phyloP scores from a whole-genome alignment of 1,140 invertebrate species.

The Ladona fulva region DNA sequence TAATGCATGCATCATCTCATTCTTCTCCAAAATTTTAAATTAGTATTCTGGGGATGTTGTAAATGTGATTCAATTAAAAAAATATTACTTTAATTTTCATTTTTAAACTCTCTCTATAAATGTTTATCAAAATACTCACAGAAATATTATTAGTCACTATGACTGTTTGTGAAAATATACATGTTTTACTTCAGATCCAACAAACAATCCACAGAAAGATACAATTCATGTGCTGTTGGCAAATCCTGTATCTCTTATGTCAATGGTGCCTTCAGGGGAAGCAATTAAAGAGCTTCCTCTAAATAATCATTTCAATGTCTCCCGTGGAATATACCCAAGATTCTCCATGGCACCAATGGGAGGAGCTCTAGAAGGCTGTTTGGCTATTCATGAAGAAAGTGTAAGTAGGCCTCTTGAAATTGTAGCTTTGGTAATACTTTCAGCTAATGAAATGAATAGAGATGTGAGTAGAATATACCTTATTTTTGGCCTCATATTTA shows the following conservation, averaged over 20 bases:
- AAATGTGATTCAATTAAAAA: no score
- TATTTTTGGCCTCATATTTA: no score
- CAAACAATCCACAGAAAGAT: conserved; percentile 30
- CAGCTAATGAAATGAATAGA: conserved; percentile 12
- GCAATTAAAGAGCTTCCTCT: conserved; percentile 31
- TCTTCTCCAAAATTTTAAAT: no score
- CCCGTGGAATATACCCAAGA: conserved; percentile 25
- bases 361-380: conserved; percentile 21
- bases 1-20: no score
- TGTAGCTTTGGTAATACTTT: neutral
- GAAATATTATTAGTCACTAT: no score
- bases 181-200: neutral
- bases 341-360: conserved; percentile 31
- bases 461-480: no score
- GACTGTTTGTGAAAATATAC: no score
- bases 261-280: conserved; percentile 33
- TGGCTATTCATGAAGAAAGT: conserved; percentile 35
- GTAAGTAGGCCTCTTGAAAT: conserved; percentile 26
- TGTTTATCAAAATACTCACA: no score
- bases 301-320: conserved; percentile 27
- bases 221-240: conserved; percentile 41
- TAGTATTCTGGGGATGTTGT: no score
- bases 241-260: conserved; percentile 44
- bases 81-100: no score
- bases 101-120: no score